Base-by-base conservation (phyloP, 2,113 vertebrate species). In the Ptychochromis oligacanthus region DNA sequence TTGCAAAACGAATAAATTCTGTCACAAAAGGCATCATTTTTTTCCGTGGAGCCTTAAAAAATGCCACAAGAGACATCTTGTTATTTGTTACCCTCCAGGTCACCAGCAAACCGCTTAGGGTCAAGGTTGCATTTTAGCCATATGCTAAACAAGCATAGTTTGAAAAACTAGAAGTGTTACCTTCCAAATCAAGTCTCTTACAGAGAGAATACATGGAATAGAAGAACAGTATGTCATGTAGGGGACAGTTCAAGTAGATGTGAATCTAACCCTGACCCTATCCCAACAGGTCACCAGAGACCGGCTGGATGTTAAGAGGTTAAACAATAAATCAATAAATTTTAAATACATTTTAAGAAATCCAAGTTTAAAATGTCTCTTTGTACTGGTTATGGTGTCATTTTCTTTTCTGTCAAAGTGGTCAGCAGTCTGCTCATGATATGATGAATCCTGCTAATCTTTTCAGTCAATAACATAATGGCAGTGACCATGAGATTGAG, bases 381-480 rank as follows among this genome's bases (percentile, higher is more conserved):
- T 70, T 46, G 55, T 43, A 49, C 8, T 22, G 14, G 9, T 80
- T 46, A 5, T 28, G 22, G 20, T 5, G 14, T 2, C 54, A 34
- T 74, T 74, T 54, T 74, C 1, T 34, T 54, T 54, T 55, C 10
- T 12, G 15, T 62, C 13, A 56, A 56, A 22, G 54, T 58, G 28
- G 0, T 46, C 7, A 64, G 22, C 38, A 3, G 6, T 61, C 49
- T 83, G 20, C 58, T 57, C 28, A 54, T 24, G 55, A 24, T n/a
- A 18, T 18, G 4, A 24, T 56, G 43, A 56, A 22, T 60, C 64
- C 31, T 76, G 55, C 26, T 77, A 31, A 72, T 80, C 38, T 60
- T 60, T 61, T 75, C 20, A 75, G 24, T 36, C 75, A 36, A 80
- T 3, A 28, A 40, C 65, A 31, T 62, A 57, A 80, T 81, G 40